phyloP scores from a whole-genome alignment of 2,113 vertebrate genomes.

The Phalacrocorax pelagicus region DNA sequence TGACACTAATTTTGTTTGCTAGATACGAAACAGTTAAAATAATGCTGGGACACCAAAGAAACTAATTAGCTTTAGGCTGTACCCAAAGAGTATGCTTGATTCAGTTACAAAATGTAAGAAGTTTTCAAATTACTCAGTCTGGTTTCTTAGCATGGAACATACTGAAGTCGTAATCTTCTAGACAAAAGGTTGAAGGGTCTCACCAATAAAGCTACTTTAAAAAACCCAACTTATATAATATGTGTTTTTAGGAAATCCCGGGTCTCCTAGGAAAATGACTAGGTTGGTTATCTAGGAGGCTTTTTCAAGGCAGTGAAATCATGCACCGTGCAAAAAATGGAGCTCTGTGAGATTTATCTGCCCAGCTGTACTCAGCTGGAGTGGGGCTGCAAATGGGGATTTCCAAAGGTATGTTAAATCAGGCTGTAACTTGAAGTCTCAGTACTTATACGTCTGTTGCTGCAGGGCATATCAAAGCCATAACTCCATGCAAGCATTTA shows the following conservation, averaged over 20 bases:
- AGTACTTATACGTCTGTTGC: not conserved
- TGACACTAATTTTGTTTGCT: not conserved
- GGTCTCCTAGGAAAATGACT: slow-evolving; percentile 7
- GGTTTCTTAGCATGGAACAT: slow-evolving; percentile 2
- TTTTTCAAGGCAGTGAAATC: not conserved
- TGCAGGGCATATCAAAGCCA: not conserved
- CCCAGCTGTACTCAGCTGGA: slow-evolving; percentile 70
- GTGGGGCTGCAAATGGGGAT: slow-evolving; percentile 22
- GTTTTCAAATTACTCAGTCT: slow-evolving; percentile 9
- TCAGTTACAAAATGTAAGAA: slow-evolving; percentile 20
- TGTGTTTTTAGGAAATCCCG: slow-evolving; percentile 4
- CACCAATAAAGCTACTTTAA: not conserved
- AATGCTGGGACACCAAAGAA: not conserved
- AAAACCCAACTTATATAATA: not conserved
- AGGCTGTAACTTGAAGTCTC: slow-evolving; percentile 21
- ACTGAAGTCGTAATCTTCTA: slow-evolving; percentile 10
- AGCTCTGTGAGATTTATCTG: slow-evolving; percentile 9
- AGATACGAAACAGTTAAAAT: not conserved
- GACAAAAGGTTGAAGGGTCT: slow-evolving; percentile 35
- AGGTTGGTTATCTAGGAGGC: not conserved
- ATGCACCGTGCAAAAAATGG: not conserved
- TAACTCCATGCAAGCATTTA: not conserved
- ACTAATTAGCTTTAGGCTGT: not conserved
- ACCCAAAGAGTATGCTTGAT: not conserved
- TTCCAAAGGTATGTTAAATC: slow-evolving; percentile 30